Percentiles rank a stretch among this genome's conserved stretches.
Conservation (phyloP, 2,797 vertebrate genomes). For the Gymnoscopelus braueri region DNA sequence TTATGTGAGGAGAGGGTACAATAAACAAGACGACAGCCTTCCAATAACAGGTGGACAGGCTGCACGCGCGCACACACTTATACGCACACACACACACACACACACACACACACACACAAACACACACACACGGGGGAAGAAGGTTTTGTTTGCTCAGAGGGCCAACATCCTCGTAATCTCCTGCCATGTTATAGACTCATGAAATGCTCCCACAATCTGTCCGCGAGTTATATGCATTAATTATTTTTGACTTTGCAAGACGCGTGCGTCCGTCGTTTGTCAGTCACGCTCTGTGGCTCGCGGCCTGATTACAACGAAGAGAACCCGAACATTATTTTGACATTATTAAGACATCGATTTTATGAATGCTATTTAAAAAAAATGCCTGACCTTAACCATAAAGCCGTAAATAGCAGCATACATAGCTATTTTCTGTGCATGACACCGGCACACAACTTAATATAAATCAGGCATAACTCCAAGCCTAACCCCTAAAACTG, state of each 20-base stretch:
- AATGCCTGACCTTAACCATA: too few species aligned
- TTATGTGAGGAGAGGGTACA: slow-evolving; percentile 61
- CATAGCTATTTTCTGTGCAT: too few species aligned
- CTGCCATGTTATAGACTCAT: slow-evolving; percentile 44
- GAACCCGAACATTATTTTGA: too few species aligned
- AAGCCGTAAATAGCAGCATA: too few species aligned
- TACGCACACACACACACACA: slow-evolving; percentile 9
- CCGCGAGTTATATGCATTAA: neutral
- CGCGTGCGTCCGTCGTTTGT: too few species aligned
- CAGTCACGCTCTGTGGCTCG: too few species aligned
- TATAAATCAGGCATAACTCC: neutral
- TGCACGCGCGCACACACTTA: slow-evolving; percentile 37
- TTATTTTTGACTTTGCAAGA: too few species aligned
- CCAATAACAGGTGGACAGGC: slow-evolving; percentile 13
- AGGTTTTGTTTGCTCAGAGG: slow-evolving; percentile 37
- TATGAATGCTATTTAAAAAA: too few species aligned
- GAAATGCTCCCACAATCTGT: slow-evolving; percentile 44
- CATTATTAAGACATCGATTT: too few species aligned
- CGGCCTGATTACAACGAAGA: too few species aligned
- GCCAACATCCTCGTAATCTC: slow-evolving; percentile 54
- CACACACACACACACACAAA: slow-evolving; percentile 6
- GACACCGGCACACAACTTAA: neutral
- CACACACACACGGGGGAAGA: neutral
- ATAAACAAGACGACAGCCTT: slow-evolving; percentile 57
- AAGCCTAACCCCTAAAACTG: too few species aligned